Evolutionary conservation across 2,113 vertebrate genomes (phyloP), one percentile per base, ranked within the genome.

Genomic region (Dissostichus mawsoni): DNA sequence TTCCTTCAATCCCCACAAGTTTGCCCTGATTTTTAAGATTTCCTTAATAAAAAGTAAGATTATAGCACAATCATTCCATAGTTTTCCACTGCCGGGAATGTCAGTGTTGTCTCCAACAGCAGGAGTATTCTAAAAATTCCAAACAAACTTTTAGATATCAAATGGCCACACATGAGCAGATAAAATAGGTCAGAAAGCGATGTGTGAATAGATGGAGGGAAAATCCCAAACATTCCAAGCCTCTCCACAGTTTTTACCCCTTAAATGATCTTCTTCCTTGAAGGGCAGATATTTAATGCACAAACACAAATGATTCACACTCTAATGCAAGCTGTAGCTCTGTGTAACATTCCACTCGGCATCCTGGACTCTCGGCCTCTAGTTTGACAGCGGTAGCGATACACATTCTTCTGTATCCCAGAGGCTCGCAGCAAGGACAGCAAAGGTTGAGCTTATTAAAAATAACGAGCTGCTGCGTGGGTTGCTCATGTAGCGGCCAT

Each of bases 1-100:
- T 92, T 92, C 87, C 83, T 83, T 79, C 82, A 71, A 25, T 55
- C 67, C 70, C n/a, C 66, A 66, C 65, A 50, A 64, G 57, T 59
- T 58, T 23, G 29, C 76, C 82, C 78, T 45, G 64, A 71, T 90
- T 90, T 88, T 74, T 74, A 76, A 89, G 82, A 78, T 50, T 82
- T 74, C 74, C 76, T 69, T 57, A 7, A 80, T 41, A 41, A 80
- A 67, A 41, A 83, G 47, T 41, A 85, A 89, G 87, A 91, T 89
- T 78, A 94, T 89, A 94, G 94, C 93, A 95, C 95, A 95, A 93
- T 92, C 92, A 92, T 92, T 88, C 90, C 90, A 92, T 86, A 91
- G 90, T 93, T 91, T 88, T 84, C 86, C 87, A 94, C 93, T 95
- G 94, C 93, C 94, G 81, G 80, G 77, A 92, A 87, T 88, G 85